Base-by-base conservation (phyloP, 2,113 vertebrate genomes). In the Grallaria varia region DNA sequence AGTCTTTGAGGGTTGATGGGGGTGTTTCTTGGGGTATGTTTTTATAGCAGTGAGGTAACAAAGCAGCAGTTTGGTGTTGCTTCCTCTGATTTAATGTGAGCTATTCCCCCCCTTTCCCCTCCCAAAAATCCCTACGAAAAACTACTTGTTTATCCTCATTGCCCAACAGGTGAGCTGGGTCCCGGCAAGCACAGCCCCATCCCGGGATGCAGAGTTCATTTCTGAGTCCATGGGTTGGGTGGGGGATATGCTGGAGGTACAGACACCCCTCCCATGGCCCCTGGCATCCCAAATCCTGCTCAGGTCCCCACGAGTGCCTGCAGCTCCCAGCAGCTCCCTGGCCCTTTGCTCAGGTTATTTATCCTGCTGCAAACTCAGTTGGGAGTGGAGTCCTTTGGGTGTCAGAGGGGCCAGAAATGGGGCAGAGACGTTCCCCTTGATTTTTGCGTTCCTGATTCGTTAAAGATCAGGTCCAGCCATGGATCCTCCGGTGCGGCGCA, bases 281-380 rank as follows among this genome's bases (percentile, higher is more conserved):
- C 1, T 3, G 28, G 50, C 40, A 77, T 80, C 63, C 45, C 4
- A 1, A 21, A 53, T 40, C 77, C 50, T 7, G 2, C 77, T 91
- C 37, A 13, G n/a, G 4, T 73, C 21, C 21, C 18, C 1, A 0
- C 22, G n/a, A 15, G 14, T 9, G 4, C 55, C 49, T 7, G 21
- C 55, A 77, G 49, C 49, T 80, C 30, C 16, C 80, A 73, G 44
- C 49, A 56, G n/a, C 39, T 68, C 44, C 52, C 58, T 3, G 44
- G 5, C 4, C 1, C 14, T 85, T 83, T 52, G 27, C 82, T 79
- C 4, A 0, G 13, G 7, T 76, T 76, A 53, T 74, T 87, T 45
- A 60, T 67, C 60, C 39, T 0, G 0, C 3, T 44, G 14, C 37
- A 72, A 68, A 64, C n/a, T 64, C 1, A 0, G 25, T 45, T 10